Evolutionary conservation across 2,113 vertebrate species (phyloP).

Genomic region (Crotalus tigris): DNA sequence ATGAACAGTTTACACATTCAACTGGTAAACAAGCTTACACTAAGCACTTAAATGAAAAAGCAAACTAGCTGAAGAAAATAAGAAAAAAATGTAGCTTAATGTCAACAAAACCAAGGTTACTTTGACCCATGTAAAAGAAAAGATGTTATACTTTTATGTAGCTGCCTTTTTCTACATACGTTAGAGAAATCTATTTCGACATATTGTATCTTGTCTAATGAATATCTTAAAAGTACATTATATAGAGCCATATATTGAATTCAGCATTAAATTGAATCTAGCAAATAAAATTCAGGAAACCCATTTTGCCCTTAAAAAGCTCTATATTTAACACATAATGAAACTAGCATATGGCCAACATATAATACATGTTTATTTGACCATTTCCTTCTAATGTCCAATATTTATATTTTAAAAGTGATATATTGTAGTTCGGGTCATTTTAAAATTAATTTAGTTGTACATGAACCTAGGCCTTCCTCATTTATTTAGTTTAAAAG

Average conservation of each 20-base stretch:
- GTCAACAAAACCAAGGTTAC: neutral
- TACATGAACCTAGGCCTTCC: rapidly evolving
- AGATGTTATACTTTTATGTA: neutral
- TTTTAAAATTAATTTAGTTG: neutral
- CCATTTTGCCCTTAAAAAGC: neutral
- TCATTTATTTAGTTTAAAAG: neutral
- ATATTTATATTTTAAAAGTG: neutral
- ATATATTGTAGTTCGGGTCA: neutral
- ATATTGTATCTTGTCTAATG: neutral
- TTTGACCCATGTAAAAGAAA: neutral
- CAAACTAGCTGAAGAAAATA: neutral
- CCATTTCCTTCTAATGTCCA: neutral
- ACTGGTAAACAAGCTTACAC: neutral
- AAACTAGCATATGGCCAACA: neutral
- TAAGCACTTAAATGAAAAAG: neutral
- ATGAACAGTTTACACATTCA: neutral
- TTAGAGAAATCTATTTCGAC: neutral
- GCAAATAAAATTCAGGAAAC: neutral
- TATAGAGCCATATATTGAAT: neutral
- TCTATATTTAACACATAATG: neutral
- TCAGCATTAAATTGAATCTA: neutral
- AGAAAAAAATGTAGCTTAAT: neutral
- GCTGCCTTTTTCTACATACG: neutral
- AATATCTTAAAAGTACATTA: neutral
- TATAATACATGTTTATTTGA: neutral